A percentile compares a stretch with the other conserved stretches of the same genome.
phyloP scores from a whole-genome alignment of 2,797 vertebrate species.

The Ptychadena robeensis region DNA sequence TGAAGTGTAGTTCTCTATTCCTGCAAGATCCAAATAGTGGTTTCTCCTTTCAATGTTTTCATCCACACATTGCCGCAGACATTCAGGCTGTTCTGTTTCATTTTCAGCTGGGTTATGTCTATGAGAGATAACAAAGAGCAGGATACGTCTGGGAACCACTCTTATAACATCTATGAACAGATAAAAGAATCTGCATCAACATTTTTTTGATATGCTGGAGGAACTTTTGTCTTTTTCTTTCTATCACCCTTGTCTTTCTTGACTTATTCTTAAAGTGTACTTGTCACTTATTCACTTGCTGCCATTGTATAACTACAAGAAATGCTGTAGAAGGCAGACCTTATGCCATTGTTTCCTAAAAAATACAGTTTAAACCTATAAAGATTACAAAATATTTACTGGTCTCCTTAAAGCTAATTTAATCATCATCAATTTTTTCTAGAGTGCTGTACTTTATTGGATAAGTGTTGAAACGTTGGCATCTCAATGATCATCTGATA shows the following conservation, averaged over 20 bases:
- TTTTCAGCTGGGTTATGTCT: slow-evolving; percentile 87
- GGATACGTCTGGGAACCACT: slow-evolving; percentile 46
- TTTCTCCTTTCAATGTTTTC: slow-evolving; percentile 99
- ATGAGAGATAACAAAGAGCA: slow-evolving; percentile 56
- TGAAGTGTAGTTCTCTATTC: slow-evolving; percentile 98
- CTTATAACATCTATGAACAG: slow-evolving; percentile 47
- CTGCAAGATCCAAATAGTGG: slow-evolving; percentile 98
- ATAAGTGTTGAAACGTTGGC: no score
- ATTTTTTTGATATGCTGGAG: slow-evolving; percentile 21
- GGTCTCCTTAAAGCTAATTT: background rate
- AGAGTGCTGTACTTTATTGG: no score
- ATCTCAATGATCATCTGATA: no score
- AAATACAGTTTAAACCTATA: slow-evolving; percentile 1
- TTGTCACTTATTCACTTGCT: background rate
- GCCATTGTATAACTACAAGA: background rate
- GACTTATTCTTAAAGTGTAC: slow-evolving; percentile 9
- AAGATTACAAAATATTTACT: slow-evolving; percentile 12
- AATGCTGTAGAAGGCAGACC: background rate
- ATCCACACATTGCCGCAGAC: slow-evolving; percentile 92
- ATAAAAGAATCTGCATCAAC: slow-evolving; percentile 45
- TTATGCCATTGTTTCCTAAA: no score
- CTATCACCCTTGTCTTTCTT: slow-evolving; percentile 30
- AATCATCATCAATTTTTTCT: no score
- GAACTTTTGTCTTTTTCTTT: slow-evolving; percentile 19
- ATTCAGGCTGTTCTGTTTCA: slow-evolving; percentile 82